A percentile compares a stretch with the other conserved stretches of the same genome.
Conservation (phyloP, 2,888 invertebrate genomes). For the Xylota sylvarum region DNA sequence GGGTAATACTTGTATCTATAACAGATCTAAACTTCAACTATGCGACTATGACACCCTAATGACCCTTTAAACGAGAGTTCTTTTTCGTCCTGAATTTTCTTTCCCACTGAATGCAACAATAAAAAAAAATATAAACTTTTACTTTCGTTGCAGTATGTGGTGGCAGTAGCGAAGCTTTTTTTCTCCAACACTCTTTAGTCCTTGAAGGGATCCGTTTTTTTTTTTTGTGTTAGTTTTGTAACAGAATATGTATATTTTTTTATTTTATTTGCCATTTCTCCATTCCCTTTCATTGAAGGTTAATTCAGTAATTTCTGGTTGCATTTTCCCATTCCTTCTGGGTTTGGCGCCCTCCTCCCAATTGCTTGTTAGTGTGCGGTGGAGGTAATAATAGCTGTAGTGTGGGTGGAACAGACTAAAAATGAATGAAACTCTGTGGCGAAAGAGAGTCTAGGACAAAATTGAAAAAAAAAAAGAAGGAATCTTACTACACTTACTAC, state of each 20-base stretch:
- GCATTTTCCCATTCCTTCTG: constrained; percentile 54
- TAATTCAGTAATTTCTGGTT: constrained; percentile 77
- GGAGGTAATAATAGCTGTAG: constrained; percentile 60
- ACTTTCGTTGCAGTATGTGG: constrained; percentile 66
- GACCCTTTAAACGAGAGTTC: constrained; percentile 39
- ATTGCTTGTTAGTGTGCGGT: constrained; percentile 49
- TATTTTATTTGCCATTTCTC: constrained; percentile 64
- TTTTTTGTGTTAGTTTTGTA: constrained; percentile 68
- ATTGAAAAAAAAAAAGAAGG: constrained; percentile 26
- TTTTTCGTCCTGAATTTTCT: constrained; percentile 17
- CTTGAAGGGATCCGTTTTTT: constrained; percentile 63
- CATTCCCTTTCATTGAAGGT: constrained; percentile 76
- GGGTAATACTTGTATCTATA: constrained; percentile 9
- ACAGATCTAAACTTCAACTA: constrained; percentile 18
- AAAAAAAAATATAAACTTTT: constrained; percentile 70
- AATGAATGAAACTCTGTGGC: constrained; percentile 68
- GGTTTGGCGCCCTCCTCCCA: constrained; percentile 10
- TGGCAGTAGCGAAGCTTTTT: constrained; percentile 35
- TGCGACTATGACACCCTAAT: constrained; percentile 47
- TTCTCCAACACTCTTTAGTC: constrained; percentile 44
- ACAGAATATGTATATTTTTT: constrained; percentile 64
- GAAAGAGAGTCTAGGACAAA: constrained; percentile 55
- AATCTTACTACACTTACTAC: constrained; percentile 6
- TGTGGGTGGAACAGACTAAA: constrained; percentile 69
- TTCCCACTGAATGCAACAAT: constrained; percentile 33